Evolutionary conservation across 1,140 invertebrate species (phyloP).

Genomic region (Aphaenogaster floridana): DNA sequence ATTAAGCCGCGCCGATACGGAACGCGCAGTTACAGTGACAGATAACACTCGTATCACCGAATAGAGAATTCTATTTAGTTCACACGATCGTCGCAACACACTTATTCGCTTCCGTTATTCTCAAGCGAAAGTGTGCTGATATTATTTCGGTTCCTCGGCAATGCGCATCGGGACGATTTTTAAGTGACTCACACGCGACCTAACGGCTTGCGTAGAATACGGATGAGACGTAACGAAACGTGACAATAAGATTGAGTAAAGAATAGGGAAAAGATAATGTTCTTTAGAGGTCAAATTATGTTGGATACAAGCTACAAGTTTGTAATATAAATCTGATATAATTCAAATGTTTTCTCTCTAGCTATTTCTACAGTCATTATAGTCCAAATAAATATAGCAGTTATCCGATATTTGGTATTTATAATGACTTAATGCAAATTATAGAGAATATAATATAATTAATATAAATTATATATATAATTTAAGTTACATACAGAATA

Average conservation of each 20-base stretch:
- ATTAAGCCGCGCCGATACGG: conserved; percentile 42
- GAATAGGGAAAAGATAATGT: not conserved
- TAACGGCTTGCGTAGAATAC: conserved; percentile 24
- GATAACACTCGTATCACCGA: conserved; percentile 35
- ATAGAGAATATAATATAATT: no score
- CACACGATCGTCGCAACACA: conserved; percentile 16
- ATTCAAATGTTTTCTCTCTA: not conserved
- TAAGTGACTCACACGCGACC: conserved; percentile 3
- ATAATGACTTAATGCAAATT: not conserved
- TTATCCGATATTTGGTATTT: not conserved
- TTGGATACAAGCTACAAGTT: not conserved
- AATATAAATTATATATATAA: no score
- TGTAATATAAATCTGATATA: not conserved
- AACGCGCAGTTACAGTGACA: conserved; percentile 49
- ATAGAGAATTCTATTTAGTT: not conserved
- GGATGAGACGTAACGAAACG: conserved; percentile 24
- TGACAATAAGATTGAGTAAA: not conserved
- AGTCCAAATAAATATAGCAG: not conserved
- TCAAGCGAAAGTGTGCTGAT: not conserved
- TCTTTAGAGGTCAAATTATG: not conserved
- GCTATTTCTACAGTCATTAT: not conserved
- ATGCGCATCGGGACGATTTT: not conserved
- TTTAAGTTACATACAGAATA: no score
- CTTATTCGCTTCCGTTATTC: not conserved
- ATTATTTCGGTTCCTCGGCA: conserved; percentile 28